Conservation (phyloP, 2,113 vertebrate species). For the Paedocypris sp. region DNA sequence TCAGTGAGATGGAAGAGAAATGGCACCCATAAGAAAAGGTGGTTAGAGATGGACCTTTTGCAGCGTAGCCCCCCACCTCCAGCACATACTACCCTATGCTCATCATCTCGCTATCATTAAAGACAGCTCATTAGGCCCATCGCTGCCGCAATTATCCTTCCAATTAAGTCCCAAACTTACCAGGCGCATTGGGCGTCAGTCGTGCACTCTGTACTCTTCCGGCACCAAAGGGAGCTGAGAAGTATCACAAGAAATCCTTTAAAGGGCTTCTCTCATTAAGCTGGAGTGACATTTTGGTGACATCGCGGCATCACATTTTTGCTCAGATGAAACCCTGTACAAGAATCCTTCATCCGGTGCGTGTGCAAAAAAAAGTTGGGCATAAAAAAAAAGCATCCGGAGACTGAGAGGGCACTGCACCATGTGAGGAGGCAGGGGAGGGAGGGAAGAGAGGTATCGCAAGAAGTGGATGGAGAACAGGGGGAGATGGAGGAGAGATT, state of each 20-base stretch:
- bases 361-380: slow-evolving; percentile 34
- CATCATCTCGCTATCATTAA: slow-evolving; percentile 36
- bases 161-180: slow-evolving; percentile 47
- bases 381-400: slow-evolving; percentile 35
- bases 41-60: slow-evolving; percentile 46
- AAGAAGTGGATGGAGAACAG: slow-evolving; percentile 34
- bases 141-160: slow-evolving; percentile 47
- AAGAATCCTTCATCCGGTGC: neutral
- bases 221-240: neutral
- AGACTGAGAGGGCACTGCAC: slow-evolving; percentile 36
- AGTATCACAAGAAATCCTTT: neutral
- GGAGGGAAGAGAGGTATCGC: slow-evolving; percentile 1
- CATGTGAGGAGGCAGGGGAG: slow-evolving; percentile 21
- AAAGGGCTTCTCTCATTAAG: neutral
- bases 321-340: neutral
- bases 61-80: slow-evolving; percentile 35
- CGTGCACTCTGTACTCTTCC: slow-evolving; percentile 23
- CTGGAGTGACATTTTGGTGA: neutral
- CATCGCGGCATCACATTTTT: neutral
- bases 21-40: slow-evolving; percentile 35
- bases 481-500: slow-evolving; percentile 46
- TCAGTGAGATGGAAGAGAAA: slow-evolving; percentile 31
- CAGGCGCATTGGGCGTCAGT: slow-evolving; percentile 45
- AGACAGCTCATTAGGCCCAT: slow-evolving; percentile 60
- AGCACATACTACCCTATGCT: no score